phyloP scores from a whole-genome alignment of 2,797 vertebrate genomes.

The Arctocebus calabarensis region DNA sequence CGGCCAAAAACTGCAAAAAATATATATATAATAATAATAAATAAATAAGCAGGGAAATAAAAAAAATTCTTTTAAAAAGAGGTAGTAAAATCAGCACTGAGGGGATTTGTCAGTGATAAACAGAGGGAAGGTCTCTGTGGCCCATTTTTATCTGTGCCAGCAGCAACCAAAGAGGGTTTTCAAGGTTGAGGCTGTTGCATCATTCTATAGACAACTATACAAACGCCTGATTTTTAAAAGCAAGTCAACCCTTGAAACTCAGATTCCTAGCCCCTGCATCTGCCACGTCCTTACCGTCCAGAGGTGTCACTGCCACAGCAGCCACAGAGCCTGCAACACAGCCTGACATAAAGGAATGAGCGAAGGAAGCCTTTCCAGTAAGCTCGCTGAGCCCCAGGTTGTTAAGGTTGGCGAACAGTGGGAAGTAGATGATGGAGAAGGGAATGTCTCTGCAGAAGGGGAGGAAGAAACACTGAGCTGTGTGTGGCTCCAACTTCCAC shows the following conservation, averaged over 20 bases:
- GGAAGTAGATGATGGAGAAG: constrained; percentile 95
- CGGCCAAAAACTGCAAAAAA: too few relatives aligned
- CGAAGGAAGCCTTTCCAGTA: constrained; percentile 87
- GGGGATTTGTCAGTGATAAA: background rate
- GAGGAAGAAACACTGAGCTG: background rate
- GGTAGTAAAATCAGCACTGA: background rate
- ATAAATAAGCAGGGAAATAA: too few relatives aligned
- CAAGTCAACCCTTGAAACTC: background rate
- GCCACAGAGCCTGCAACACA: constrained; percentile 90
- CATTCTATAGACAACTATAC: background rate
- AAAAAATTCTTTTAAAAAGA: background rate
- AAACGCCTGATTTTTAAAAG: background rate
- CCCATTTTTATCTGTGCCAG: too few relatives aligned
- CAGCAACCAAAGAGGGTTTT: background rate
- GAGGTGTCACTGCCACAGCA: constrained; percentile 92
- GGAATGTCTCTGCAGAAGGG: constrained; percentile 88
- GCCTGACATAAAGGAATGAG: constrained; percentile 90
- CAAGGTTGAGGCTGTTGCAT: background rate
- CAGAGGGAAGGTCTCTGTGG: background rate
- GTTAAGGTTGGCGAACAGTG: constrained; percentile 92
- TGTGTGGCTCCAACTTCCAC: background rate
- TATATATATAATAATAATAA: too few relatives aligned
- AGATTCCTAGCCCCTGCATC: background rate
- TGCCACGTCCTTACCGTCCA: constrained; percentile 86
- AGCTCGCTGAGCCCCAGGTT: constrained; percentile 85